These are phyloP conservation scores for Willisornis vidua DNA, from an alignment of 2,113 vertebrate genomes.

Conservation along the genomic window DNA sequence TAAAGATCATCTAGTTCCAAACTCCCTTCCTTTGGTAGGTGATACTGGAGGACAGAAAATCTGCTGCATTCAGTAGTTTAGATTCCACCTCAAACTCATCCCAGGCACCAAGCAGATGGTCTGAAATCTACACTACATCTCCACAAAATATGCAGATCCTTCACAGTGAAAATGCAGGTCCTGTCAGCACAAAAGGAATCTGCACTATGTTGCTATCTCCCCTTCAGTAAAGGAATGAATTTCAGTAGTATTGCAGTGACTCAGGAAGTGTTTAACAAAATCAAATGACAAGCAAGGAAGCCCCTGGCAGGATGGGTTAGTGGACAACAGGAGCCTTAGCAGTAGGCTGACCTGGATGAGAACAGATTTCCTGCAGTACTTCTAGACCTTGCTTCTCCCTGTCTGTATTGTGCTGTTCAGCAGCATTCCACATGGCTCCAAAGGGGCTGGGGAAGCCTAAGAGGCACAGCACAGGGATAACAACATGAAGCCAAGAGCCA, in stretches of 20 bases:
- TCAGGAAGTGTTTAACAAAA: neutral
- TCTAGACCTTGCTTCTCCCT: neutral
- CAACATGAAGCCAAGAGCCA: neutral
- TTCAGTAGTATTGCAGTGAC: neutral
- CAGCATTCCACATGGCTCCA: neutral
- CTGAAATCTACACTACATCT: neutral
- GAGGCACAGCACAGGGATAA: neutral
- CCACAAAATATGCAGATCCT: neutral
- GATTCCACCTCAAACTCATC: neutral
- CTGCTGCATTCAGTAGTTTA: neutral
- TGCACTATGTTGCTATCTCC: neutral
- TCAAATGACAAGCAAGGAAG: neutral
- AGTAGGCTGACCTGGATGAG: neutral
- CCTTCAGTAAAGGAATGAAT: neutral
- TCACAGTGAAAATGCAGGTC: neutral
- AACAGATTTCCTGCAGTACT: neutral
- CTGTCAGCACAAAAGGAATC: neutral
- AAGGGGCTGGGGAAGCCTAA: neutral
- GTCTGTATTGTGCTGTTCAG: neutral
- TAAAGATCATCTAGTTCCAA: neutral
- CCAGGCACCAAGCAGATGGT: neutral
- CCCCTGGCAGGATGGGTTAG: neutral
- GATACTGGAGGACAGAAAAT: neutral
- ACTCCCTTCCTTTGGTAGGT: neutral
- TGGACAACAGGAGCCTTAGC: neutral